Evolutionary conservation across 2,888 invertebrate species (phyloP).

Genomic region (Cheilosia scutellata): DNA sequence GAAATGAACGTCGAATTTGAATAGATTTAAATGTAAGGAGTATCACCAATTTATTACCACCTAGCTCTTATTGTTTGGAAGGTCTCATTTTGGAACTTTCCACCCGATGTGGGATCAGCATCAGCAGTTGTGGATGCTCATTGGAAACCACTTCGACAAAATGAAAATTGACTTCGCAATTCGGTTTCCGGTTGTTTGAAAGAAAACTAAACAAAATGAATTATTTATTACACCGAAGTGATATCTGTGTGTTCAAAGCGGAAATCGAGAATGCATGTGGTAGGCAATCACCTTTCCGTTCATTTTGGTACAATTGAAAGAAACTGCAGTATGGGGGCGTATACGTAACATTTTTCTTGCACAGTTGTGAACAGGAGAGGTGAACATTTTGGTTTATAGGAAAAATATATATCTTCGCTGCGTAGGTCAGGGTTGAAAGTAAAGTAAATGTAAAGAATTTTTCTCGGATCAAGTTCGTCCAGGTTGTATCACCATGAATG

Average conservation of each 20-base stretch:
- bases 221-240: conserved; percentile 6
- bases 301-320: too few relatives aligned
- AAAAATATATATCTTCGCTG: too few relatives aligned
- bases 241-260: neutral
- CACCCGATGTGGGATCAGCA: conserved; percentile 12
- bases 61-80: conserved; percentile 22
- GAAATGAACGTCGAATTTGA: conserved; percentile 30
- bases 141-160: conserved; percentile 23
- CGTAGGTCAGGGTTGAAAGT: too few relatives aligned
- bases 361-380: too few relatives aligned
- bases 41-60: conserved; percentile 54
- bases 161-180: conserved; percentile 39
- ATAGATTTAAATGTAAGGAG: conserved; percentile 22
- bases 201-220: conserved; percentile 32
- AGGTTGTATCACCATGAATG: too few relatives aligned
- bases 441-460: too few relatives aligned
- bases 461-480: too few relatives aligned
- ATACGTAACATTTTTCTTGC: too few relatives aligned
- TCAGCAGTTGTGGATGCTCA: conserved; percentile 8
- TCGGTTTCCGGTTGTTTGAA: conserved; percentile 37
- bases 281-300: neutral
- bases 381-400: too few relatives aligned
- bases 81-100: conserved; percentile 44
- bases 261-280: neutral
- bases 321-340: too few relatives aligned